Conservation (phyloP, 35 echinoderm and acorn worm species). For the Strongylocentrotus purpuratus region DNA sequence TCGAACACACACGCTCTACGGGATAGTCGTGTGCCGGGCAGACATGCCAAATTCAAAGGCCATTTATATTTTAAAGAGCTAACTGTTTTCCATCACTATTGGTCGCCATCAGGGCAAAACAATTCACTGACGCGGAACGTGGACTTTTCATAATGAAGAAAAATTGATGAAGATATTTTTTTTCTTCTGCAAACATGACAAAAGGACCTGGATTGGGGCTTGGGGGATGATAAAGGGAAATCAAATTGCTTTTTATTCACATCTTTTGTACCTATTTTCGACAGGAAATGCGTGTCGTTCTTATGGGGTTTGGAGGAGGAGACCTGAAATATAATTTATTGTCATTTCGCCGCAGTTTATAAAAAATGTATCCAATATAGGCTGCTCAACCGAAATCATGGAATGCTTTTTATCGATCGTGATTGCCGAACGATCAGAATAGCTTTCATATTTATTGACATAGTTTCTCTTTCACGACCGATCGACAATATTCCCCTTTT, state of each 20-base stretch:
- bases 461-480: not conserved
- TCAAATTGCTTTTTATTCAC: not conserved
- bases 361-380: not conserved
- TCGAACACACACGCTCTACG: not conserved
- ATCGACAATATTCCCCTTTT: not conserved
- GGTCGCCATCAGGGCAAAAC: not conserved
- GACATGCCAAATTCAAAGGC: not conserved
- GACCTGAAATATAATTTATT: not conserved
- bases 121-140: not conserved
- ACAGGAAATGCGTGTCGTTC: not conserved
- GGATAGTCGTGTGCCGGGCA: not conserved
- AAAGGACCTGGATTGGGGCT: not conserved
- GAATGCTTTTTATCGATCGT: not conserved
- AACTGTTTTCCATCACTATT: not conserved
- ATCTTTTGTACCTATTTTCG: not conserved
- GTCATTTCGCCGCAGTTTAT: not conserved
- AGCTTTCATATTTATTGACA: not conserved
- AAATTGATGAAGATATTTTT: not conserved
- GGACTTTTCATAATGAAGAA: not conserved
- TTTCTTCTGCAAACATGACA: not conserved
- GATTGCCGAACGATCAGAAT: not conserved
- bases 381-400: not conserved
- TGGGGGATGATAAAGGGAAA: not conserved
- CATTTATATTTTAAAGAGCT: constrained; percentile 1
- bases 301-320: not conserved